Evolutionary conservation across 2,888 invertebrate genomes (phyloP).

Genomic region (Lasioglossum oenotherae): DNA sequence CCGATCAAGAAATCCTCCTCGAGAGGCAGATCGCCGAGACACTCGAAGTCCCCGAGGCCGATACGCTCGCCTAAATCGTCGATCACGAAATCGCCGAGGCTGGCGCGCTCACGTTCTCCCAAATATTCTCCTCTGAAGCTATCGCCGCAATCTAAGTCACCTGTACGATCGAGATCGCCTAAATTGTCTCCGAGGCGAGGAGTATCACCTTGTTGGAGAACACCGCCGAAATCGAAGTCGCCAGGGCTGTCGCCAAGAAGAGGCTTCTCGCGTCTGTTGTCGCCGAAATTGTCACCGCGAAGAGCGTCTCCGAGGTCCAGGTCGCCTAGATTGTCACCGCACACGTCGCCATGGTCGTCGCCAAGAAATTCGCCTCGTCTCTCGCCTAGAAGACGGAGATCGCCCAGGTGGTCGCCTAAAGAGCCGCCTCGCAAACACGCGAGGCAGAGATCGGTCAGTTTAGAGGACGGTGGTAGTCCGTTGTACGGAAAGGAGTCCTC

Average conservation of each 20-base stretch:
- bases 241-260: conserved; percentile 73
- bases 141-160: conserved; percentile 68
- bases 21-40: conserved; percentile 74
- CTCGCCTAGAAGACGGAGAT: conserved; percentile 74
- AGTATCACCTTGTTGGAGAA: conserved; percentile 56
- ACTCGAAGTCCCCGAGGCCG: conserved; percentile 69
- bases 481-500: conserved; percentile 60
- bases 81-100: conserved; percentile 68
- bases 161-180: conserved; percentile 72
- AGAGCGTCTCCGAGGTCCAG: conserved; percentile 65
- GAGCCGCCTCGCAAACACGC: conserved; percentile 70
- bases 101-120: conserved; percentile 72
- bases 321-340: conserved; percentile 72
- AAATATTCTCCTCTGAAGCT: conserved; percentile 68
- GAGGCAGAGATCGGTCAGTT: conserved; percentile 68
- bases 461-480: conserved; percentile 58
- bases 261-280: conserved; percentile 57
- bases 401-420: conserved; percentile 75
- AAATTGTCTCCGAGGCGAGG: conserved; percentile 71
- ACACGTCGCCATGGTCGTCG: conserved; percentile 73
- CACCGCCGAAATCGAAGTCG: conserved; percentile 68
- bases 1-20: conserved; percentile 71
- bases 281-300: conserved; percentile 63
- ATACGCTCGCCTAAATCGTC: conserved; percentile 69
- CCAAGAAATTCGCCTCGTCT: conserved; percentile 74